These are phyloP conservation scores for Bombus waltoni DNA, from an alignment of 1,140 invertebrate genomes.

Conservation along the genomic window DNA sequence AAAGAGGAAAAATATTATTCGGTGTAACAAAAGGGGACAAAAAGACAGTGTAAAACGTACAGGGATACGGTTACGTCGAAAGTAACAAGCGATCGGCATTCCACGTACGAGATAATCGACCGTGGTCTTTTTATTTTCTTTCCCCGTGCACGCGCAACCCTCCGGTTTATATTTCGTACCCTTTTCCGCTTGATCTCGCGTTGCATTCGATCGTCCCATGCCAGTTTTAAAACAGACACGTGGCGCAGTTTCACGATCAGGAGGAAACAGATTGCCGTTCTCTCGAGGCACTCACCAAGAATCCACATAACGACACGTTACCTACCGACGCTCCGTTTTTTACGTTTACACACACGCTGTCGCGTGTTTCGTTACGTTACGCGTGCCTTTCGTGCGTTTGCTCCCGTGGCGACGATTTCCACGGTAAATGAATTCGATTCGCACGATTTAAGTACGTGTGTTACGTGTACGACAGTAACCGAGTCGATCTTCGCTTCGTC, in stretches of 20 bases:
- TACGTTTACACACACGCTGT: neutral
- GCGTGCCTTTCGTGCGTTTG: neutral
- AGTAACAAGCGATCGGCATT: neutral
- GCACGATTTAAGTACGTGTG: too few species aligned
- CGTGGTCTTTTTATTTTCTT: neutral
- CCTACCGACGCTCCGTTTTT: neutral
- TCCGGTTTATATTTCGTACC: neutral
- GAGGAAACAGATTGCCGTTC: neutral
- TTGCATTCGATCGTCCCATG: slow-evolving; percentile 3
- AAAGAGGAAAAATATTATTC: neutral
- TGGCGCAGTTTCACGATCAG: neutral
- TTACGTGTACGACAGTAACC: neutral
- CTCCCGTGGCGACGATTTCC: neutral
- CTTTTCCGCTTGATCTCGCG: neutral
- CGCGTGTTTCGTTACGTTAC: neutral
- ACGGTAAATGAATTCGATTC: neutral
- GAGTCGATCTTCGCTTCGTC: neutral
- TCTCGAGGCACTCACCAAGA: neutral
- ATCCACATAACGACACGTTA: slow-evolving; percentile 9
- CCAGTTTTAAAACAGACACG: neutral
- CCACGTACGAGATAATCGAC: neutral
- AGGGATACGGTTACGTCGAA: neutral
- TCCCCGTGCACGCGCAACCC: neutral
- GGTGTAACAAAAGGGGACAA: neutral
- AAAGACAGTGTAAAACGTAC: neutral